Percentiles rank a stretch among this genome's conserved stretches.
These are phyloP conservation scores for Labeo calbasu DNA, from an alignment of 2,797 vertebrate species.

Conservation along the genomic window DNA sequence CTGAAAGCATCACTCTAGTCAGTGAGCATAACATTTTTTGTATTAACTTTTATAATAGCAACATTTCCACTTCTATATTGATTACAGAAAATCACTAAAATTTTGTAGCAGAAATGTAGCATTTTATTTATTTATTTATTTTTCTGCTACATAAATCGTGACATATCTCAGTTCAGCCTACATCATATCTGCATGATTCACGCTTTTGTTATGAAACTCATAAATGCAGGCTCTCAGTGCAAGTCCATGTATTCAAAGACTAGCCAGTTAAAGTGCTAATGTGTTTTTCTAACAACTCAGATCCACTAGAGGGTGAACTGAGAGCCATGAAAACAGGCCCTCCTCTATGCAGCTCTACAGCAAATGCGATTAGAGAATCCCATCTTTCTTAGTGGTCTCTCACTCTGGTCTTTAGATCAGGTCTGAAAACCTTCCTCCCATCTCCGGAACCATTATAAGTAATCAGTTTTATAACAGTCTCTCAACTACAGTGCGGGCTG, in stretches of 20 bases:
- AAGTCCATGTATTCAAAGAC: neutral
- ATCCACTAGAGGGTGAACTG: neutral
- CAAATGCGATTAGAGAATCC: slow-evolving; percentile 8
- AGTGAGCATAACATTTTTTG: neutral
- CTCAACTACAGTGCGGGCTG: neutral
- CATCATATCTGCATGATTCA: neutral
- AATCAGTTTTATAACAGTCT: slow-evolving; percentile 2
- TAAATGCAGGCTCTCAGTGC: neutral
- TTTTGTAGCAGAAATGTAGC: neutral
- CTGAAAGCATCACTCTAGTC: neutral
- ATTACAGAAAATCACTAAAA: neutral
- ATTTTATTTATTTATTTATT: neutral
- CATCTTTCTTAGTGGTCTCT: slow-evolving; percentile 4
- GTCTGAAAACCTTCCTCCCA: slow-evolving; percentile 23
- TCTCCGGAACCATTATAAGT: neutral
- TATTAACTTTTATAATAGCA: neutral
- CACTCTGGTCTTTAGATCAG: slow-evolving; percentile 8
- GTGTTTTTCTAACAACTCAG: neutral
- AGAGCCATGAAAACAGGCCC: slow-evolving; percentile 1
- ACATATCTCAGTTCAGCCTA: neutral
- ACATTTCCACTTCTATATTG: neutral
- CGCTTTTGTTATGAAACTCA: neutral
- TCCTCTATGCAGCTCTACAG: neutral
- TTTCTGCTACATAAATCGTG: neutral
- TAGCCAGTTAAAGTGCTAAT: slow-evolving; percentile 4